These are phyloP conservation scores for Oreocharis arfaki DNA, from an alignment of 2,113 vertebrate genomes.

Conservation along the genomic window DNA sequence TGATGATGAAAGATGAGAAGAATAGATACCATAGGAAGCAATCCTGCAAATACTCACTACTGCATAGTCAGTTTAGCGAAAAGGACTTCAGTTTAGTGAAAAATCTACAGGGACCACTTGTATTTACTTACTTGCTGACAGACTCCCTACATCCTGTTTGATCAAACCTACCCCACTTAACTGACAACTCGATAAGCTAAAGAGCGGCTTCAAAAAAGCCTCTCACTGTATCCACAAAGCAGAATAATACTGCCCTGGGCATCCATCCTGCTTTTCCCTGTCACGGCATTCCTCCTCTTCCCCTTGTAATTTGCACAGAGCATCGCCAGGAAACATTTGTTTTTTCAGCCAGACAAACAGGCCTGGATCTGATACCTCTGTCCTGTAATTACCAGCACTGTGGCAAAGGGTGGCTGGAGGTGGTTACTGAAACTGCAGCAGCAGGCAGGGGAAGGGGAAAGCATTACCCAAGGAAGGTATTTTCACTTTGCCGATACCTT, in stretches of 20 bases:
- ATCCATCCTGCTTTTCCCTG: neutral
- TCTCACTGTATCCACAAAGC: neutral
- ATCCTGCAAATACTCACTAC: neutral
- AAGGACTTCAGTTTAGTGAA: neutral
- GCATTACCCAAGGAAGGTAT: neutral
- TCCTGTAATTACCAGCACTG: neutral
- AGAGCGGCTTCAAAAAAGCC: neutral
- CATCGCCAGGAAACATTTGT: neutral
- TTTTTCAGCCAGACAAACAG: neutral
- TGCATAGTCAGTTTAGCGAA: neutral
- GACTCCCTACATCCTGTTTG: neutral
- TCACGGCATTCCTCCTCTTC: neutral
- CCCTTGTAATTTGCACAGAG: neutral
- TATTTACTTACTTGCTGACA: neutral
- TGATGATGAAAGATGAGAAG: neutral
- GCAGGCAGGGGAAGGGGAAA: neutral
- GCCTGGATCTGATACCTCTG: neutral
- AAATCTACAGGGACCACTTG: neutral
- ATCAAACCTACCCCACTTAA: neutral
- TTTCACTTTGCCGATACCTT: conserved; percentile 69
- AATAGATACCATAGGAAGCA: neutral
- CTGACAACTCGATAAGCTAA: neutral
- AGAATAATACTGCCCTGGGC: neutral
- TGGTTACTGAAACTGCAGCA: fast-evolving
- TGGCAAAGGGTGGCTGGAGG: neutral